phyloP scores from a whole-genome alignment of 2,888 invertebrate species.

The Pammene aurita region DNA sequence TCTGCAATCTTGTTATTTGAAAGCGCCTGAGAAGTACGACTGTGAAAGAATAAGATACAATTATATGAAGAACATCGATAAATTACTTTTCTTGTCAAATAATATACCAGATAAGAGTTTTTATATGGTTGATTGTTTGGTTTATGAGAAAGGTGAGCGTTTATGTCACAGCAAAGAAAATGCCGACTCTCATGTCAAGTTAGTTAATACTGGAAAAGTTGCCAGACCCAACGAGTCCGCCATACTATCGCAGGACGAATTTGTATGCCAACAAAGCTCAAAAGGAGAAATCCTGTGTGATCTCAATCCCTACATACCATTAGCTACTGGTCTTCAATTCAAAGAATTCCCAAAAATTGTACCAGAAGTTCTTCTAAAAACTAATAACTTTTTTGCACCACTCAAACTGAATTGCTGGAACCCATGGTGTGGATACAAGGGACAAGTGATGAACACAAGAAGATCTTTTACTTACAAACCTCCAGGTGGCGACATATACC shows the following conservation, averaged over 20 bases:
- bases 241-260: slow-evolving; percentile 71
- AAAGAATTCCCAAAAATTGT: slow-evolving; percentile 55
- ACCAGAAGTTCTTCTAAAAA: slow-evolving; percentile 63
- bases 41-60: slow-evolving; percentile 67
- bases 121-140: slow-evolving; percentile 72
- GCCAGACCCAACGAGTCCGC: slow-evolving; percentile 63
- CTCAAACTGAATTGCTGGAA: slow-evolving; percentile 59
- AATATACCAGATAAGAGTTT: slow-evolving; percentile 62
- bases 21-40: slow-evolving; percentile 50
- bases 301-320: slow-evolving; percentile 64
- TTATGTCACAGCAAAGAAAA: slow-evolving; percentile 67
- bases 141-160: slow-evolving; percentile 65
- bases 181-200: slow-evolving; percentile 57
- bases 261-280: slow-evolving; percentile 67
- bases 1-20: slow-evolving; percentile 60
- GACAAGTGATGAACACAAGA: slow-evolving; percentile 52
- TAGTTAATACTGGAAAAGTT: slow-evolving; percentile 65
- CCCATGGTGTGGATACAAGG: slow-evolving; percentile 69
- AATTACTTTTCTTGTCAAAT: slow-evolving; percentile 63
- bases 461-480: slow-evolving; percentile 49
- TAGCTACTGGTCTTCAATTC: slow-evolving; percentile 54
- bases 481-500: slow-evolving; percentile 68
- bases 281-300: slow-evolving; percentile 63
- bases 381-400: slow-evolving; percentile 54
- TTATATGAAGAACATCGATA: slow-evolving; percentile 68